Percentiles rank a stretch among this genome's conserved stretches.
These are phyloP conservation scores for Bombus picipes DNA, from an alignment of 1,140 invertebrate species.

Conservation along the genomic window DNA sequence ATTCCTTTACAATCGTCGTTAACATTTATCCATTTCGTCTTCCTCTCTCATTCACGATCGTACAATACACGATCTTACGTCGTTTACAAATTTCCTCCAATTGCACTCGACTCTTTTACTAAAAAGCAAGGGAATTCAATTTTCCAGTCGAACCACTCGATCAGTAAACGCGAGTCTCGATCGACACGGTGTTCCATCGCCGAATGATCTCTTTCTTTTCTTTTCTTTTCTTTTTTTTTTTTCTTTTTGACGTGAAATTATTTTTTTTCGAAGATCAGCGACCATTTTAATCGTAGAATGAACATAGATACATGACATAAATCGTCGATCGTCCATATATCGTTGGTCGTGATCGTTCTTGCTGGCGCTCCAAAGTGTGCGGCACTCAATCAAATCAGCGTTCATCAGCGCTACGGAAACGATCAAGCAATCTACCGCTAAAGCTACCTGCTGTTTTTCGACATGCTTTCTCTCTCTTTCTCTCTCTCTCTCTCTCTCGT, in stretches of 20 bases:
- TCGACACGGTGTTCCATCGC: background rate
- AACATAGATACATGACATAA: too few relatives aligned
- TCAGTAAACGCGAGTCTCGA: background rate
- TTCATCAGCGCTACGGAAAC: constrained; percentile 35
- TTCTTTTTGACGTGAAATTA: too few relatives aligned
- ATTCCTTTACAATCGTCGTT: background rate
- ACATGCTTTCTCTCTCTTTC: background rate
- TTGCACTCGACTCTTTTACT: constrained; percentile 8
- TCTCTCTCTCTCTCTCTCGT: background rate
- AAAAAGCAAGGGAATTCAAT: constrained; percentile 16
- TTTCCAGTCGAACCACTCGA: background rate
- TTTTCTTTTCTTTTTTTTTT: too few relatives aligned
- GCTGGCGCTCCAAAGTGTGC: background rate
- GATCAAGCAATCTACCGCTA: constrained; percentile 45
- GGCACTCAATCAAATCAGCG: constrained; percentile 1
- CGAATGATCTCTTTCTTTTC: background rate
- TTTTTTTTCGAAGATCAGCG: too few relatives aligned
- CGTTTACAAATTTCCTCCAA: background rate
- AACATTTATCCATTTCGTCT: background rate
- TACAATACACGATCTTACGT: background rate
- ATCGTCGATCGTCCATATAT: too few relatives aligned
- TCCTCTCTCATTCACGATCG: background rate
- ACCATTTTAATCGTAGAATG: too few relatives aligned
- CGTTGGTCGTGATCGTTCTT: too few relatives aligned
- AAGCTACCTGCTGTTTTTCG: constrained; percentile 33